Base-by-base conservation (phyloP, 2,888 invertebrate genomes). In the Serrognathus titanus region DNA sequence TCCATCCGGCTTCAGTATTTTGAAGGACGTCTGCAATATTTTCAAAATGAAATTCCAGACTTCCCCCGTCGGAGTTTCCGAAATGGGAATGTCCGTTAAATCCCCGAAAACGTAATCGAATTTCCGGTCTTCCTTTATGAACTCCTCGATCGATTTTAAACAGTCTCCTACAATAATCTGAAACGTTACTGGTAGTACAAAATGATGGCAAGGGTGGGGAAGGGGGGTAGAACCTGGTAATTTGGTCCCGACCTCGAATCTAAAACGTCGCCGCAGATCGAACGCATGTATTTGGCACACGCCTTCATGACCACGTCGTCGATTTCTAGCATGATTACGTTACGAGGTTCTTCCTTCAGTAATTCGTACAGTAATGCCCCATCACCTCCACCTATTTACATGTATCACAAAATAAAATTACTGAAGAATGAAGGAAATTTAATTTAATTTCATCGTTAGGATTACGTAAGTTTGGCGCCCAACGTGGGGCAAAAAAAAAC, bases 81-180 rank as follows among this genome's bases (percentile, higher is more conserved):
- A 90, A 62, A 96, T 90, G 9, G 95, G 94, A 65, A 95, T 92
- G 74, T 96, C 96, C 0, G 96, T 96, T 61, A 97, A 81, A 76
- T 97, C 96, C 2, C 94, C 95, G 73, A 97, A 94, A 35, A 96
- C 88, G 71, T 89, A 94, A 80, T 96, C 96, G 69, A 95, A 94
- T 70, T 87, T 88, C 66, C 85, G 85, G n/a, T 88, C 88, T 62
- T 91, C 87, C 43, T 83, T 83, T 62, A 89, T 86, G 76, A 89
- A 92, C 68, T 90, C 85, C 65, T 90, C 85, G 73, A 97, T 81
- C 1, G 89, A 87, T 66, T 89, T 83, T 76, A 94, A 87, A 76
- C 96, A 96, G 78, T 96, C 95, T 51, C 89, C 94, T 36, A 95
- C 87, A 63, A 94, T 86, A 62, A 95, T 92, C 91, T 92, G 76